Evolutionary conservation across 2,888 invertebrate species (phyloP), one percentile per base, ranked within the genome.

Genomic region (Vanessa cardui): DNA sequence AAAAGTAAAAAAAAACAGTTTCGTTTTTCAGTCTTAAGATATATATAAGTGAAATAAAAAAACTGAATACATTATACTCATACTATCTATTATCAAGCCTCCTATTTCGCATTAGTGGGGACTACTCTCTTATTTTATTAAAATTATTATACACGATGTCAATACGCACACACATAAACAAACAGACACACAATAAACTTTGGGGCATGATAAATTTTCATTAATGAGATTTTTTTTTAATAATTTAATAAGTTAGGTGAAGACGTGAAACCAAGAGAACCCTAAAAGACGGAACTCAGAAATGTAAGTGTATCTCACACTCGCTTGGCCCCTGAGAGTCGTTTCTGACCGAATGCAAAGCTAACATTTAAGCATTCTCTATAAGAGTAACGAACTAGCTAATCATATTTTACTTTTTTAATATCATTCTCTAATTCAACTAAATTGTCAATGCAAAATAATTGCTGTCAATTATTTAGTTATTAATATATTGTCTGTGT

Each of bases 321-420:
- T 69, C 72, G 69, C 71, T 70, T 68, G 58, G 69, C 77, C 76
- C 77, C 31, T 18, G 77, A 75, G 78, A 69, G 74, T 75, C 73
- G 75, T 74, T 67, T 60, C 66, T 66, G 58, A 45, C 65, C 50
- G 66, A 71, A 69, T 69, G 49, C 61, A 69, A 68, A 66, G 63
- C 58, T 56, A 62, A 68, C 60, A 64, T 64, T 56, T 60, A 63
- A 63, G 50, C 54, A 65, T 61, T 50, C 44, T 47, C 59, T 50
- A 58, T 60, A 63, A 67, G 33, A 52, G 31, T 31, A 54, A 54
- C 52, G 52, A 54, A 52, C 52, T 26, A 16, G 7, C 16, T 31
- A 31, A 54, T 31, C 26, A 7, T 54, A 54, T 31, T 31, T 31
- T 54, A 54, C 52, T 54, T 54, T n/a, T 50, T 50, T 21, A 21